phyloP scores from a whole-genome alignment of 2,113 vertebrate genomes.

The Phylloscopus whistleri region DNA sequence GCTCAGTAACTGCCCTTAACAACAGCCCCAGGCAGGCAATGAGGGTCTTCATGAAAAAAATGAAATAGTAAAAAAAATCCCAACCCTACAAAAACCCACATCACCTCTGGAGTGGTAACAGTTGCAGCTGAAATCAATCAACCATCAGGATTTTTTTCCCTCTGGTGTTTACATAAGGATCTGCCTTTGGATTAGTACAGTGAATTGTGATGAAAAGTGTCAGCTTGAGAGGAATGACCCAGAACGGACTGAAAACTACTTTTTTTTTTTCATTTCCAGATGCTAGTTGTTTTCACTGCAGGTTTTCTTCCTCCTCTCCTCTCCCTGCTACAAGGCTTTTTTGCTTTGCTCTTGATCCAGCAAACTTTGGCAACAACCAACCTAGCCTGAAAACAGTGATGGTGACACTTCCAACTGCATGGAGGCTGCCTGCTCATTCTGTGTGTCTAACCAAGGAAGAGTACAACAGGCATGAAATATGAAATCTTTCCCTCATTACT shows the following conservation, averaged over 20 bases:
- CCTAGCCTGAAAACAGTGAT: background rate
- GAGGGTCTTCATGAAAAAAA: too few species aligned
- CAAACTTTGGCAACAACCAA: background rate
- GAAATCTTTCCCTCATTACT: background rate
- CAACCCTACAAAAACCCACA: fast-evolving
- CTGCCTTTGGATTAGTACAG: background rate
- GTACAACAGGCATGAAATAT: background rate
- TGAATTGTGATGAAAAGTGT: background rate
- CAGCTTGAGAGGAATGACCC: background rate
- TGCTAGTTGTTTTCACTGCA: background rate
- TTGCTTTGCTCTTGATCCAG: background rate
- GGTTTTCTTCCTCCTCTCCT: background rate
- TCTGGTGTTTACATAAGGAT: background rate
- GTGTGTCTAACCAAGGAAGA: background rate
- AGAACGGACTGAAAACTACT: background rate
- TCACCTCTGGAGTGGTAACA: background rate
- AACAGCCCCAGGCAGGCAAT: background rate
- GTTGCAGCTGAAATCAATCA: background rate
- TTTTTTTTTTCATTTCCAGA: background rate
- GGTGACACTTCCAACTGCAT: background rate
- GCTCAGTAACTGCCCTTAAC: background rate
- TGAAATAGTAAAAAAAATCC: background rate
- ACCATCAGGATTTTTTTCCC: background rate
- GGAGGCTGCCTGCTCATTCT: background rate
- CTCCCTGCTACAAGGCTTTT: background rate